These are phyloP conservation scores for Drosophila neonasuta DNA, from an alignment of 2,888 invertebrate genomes.

Conservation along the genomic window DNA sequence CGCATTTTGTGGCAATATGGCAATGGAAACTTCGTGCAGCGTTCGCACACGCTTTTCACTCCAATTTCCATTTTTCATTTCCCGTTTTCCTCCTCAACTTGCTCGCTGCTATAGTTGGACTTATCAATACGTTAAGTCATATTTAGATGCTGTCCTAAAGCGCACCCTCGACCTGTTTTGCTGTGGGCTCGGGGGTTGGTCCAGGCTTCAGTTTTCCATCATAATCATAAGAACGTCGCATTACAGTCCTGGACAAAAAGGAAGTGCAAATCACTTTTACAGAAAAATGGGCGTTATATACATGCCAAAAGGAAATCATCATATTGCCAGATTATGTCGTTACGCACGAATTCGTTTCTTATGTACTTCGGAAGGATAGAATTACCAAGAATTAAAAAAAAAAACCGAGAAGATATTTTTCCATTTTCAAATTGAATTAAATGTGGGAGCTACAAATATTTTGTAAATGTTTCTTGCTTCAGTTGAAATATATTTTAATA, in stretches of 20 bases:
- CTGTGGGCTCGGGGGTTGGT: slow-evolving; percentile 29
- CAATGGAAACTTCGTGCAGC: not conserved
- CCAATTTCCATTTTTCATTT: slow-evolving; percentile 3
- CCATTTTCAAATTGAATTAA: too few relatives aligned
- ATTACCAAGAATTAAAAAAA: not conserved
- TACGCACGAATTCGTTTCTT: slow-evolving; percentile 37
- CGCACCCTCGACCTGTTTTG: slow-evolving; percentile 34
- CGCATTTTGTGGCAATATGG: slow-evolving; percentile 56
- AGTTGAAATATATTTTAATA: too few relatives aligned
- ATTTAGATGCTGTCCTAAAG: slow-evolving; percentile 31
- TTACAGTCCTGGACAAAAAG: slow-evolving; percentile 40
- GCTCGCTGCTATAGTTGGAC: slow-evolving; percentile 4
- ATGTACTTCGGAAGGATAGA: not conserved
- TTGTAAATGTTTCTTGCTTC: too few relatives aligned
- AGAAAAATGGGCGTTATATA: slow-evolving; percentile 44
- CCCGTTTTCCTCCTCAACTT: not conserved
- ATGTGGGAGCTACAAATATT: too few relatives aligned
- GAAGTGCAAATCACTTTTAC: slow-evolving; percentile 56
- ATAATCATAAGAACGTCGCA: slow-evolving; percentile 39
- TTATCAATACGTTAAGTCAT: slow-evolving; percentile 39
- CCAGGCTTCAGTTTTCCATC: slow-evolving; percentile 15
- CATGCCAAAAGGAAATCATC: slow-evolving; percentile 39
- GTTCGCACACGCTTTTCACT: slow-evolving; percentile 11
- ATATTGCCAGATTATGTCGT: slow-evolving; percentile 52
- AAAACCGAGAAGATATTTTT: not conserved